phyloP scores from a whole-genome alignment of 1,140 invertebrate genomes.

The Panonychus citri region DNA sequence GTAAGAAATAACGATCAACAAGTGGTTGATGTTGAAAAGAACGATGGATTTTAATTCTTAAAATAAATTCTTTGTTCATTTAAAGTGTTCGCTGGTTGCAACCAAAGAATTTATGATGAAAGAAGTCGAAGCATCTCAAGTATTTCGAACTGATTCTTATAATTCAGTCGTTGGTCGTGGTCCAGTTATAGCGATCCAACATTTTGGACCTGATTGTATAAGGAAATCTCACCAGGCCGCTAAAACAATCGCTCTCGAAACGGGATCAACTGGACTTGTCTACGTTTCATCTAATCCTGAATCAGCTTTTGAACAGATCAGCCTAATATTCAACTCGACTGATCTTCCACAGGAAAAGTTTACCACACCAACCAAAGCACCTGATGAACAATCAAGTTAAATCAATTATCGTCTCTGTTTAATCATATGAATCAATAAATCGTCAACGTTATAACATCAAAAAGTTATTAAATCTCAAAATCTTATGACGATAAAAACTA shows the following conservation, averaged over 20 bases:
- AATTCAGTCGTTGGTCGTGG: slow-evolving; percentile 21
- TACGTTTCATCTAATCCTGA: slow-evolving; percentile 23
- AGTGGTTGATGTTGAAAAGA: neutral
- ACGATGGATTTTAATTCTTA: no score
- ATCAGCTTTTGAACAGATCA: slow-evolving; percentile 21
- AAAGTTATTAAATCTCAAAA: no score
- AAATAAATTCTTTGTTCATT: neutral
- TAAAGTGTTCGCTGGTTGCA: slow-evolving; percentile 9
- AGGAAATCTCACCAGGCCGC: slow-evolving; percentile 20
- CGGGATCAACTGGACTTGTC: slow-evolving; percentile 23
- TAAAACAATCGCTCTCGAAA: slow-evolving; percentile 19
- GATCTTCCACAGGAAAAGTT: neutral
- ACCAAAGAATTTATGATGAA: slow-evolving; percentile 24
- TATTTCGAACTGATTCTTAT: slow-evolving; percentile 25
- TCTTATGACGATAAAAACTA: no score
- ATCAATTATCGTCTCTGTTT: no score
- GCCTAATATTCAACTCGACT: neutral
- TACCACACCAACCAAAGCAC: neutral
- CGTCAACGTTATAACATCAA: no score
- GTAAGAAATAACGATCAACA: no score
- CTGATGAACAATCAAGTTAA: no score
- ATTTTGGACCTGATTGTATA: slow-evolving; percentile 14
- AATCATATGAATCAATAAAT: no score
- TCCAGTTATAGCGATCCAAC: slow-evolving; percentile 7
- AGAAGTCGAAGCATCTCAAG: slow-evolving; percentile 21